Conservation (phyloP, 2,113 vertebrate species). For the Paraplagusia blochii region DNA sequence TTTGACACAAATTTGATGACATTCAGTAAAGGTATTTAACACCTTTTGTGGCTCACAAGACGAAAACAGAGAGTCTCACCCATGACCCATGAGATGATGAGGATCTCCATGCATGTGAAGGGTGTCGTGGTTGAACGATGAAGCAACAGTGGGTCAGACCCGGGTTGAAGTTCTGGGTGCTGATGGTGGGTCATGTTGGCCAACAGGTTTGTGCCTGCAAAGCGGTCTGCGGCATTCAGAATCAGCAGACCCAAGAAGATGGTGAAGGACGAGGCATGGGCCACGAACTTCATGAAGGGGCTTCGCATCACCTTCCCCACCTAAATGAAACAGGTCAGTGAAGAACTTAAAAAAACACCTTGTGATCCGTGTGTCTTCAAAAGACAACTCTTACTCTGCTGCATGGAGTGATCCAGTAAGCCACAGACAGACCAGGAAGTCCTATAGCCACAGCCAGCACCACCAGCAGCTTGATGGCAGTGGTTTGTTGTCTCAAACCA, state of each 20-base stretch:
- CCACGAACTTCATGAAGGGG: constrained; percentile 98
- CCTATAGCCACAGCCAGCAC: constrained; percentile 88
- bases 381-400: constrained; percentile 81
- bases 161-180: constrained; percentile 47
- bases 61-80: constrained; percentile 67
- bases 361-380: too few relatives aligned
- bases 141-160: constrained; percentile 67
- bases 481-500: constrained; percentile 91
- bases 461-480: constrained; percentile 90
- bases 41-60: too few relatives aligned
- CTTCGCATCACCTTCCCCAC: constrained; percentile 92
- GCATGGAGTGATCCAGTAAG: constrained; percentile 94
- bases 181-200: constrained; percentile 87
- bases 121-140: constrained; percentile 94
- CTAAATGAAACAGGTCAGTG: constrained; percentile 67
- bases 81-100: constrained; percentile 97
- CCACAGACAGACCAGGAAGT: constrained; percentile 87
- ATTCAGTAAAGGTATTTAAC: too few relatives aligned
- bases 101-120: constrained; percentile 97
- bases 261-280: constrained; percentile 95
- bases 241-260: constrained; percentile 95
- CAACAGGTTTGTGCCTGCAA: constrained; percentile 87
- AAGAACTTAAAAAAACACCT: background rate
- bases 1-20: too few relatives aligned
- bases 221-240: constrained; percentile 95